phyloP scores from a whole-genome alignment of 2,888 invertebrate species.

The Scotopteryx bipunctaria region DNA sequence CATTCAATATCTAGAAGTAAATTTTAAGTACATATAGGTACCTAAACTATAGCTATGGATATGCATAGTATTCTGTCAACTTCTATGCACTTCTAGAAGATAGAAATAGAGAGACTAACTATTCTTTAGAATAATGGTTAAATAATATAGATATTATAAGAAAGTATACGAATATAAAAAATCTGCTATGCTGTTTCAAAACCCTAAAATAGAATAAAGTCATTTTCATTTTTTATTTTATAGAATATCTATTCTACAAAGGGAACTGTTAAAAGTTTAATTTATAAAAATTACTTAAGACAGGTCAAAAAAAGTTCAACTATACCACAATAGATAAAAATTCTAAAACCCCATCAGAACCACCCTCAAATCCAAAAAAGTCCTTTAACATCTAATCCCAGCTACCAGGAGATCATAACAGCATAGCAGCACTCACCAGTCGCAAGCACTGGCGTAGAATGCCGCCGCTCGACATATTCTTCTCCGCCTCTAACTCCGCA shows the following conservation, averaged over 20 bases:
- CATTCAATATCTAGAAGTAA: constrained; percentile 35
- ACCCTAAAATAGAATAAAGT: background rate
- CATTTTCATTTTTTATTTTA: no score
- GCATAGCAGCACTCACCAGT: constrained; percentile 85
- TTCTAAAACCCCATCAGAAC: background rate
- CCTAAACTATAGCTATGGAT: constrained; percentile 26
- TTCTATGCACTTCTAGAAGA: constrained; percentile 32
- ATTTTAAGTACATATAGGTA: constrained; percentile 20
- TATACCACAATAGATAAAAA: background rate
- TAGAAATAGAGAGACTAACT: constrained; percentile 28
- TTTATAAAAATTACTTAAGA: no score
- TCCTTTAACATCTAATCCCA: constrained; percentile 2
- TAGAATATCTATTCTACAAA: no score
- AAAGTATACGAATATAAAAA: constrained; percentile 11
- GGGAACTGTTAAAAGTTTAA: no score
- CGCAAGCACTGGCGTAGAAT: constrained; percentile 98
- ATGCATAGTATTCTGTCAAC: constrained; percentile 27
- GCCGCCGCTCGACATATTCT: constrained; percentile 99
- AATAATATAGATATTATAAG: no score
- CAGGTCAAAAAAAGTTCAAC: background rate
- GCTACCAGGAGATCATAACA: constrained; percentile 33
- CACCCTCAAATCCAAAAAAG: no score
- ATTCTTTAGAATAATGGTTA: constrained; percentile 21
- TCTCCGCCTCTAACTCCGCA: constrained; percentile 98
- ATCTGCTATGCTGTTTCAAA: constrained; percentile 27